Percentiles rank a stretch among this genome's conserved stretches.
These are phyloP conservation scores for Anagyrus pseudococci DNA, from an alignment of 2,888 invertebrate genomes.

Conservation along the genomic window DNA sequence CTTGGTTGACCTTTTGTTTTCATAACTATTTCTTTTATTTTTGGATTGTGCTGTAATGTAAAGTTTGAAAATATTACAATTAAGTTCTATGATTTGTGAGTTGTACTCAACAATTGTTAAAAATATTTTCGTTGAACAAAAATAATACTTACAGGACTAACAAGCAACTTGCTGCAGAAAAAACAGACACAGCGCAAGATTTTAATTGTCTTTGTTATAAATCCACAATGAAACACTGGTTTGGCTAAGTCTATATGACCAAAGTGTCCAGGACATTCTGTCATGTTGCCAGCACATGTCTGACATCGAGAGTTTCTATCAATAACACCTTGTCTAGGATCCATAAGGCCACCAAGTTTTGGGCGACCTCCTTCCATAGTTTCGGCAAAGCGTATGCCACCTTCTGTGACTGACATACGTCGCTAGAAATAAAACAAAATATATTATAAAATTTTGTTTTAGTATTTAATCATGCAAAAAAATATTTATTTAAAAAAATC, in stretches of 20 bases:
- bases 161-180: slow-evolving; percentile 96
- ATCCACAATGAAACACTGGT: slow-evolving; percentile 98
- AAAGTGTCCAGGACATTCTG: slow-evolving; percentile 99
- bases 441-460: background rate
- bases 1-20: slow-evolving; percentile 97
- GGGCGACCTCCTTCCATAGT: slow-evolving; percentile 99
- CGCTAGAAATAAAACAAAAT: slow-evolving; percentile 71
- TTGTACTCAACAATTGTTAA: too few relatives aligned
- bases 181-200: slow-evolving; percentile 98
- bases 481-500: slow-evolving; percentile 10
- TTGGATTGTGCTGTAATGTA: slow-evolving; percentile 77
- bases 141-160: slow-evolving; percentile 68
- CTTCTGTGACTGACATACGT: slow-evolving; percentile 97
- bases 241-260: slow-evolving; percentile 98
- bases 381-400: slow-evolving; percentile 95
- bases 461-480: slow-evolving; percentile 25
- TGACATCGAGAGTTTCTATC: slow-evolving; percentile 93
- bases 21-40: slow-evolving; percentile 92
- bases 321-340: slow-evolving; percentile 97
- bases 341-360: slow-evolving; percentile 98
- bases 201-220: slow-evolving; percentile 96
- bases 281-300: slow-evolving; percentile 97
- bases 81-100: too few relatives aligned
- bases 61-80: background rate
- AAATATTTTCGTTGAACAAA: too few relatives aligned